Conservation (phyloP, 1,140 invertebrate species). For the Hyposmocoma kahamanoa region DNA sequence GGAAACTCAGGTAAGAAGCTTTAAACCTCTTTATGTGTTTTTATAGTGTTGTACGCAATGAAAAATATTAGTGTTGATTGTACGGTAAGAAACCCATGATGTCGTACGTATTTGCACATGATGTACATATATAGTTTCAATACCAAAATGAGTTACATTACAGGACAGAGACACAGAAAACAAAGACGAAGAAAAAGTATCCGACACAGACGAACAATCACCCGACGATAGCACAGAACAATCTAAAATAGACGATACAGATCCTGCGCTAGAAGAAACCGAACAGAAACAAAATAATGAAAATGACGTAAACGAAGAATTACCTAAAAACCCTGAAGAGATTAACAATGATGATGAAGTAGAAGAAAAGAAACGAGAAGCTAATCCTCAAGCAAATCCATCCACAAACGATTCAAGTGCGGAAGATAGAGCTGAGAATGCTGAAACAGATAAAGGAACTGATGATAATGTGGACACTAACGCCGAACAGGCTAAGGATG, state of each 20-base stretch:
- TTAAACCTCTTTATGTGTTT: background rate
- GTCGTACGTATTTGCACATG: too few relatives aligned
- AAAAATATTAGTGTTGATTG: background rate
- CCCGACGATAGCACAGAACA: slow-evolving; percentile 21
- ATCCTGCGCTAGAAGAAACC: too few relatives aligned
- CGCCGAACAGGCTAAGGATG: slow-evolving; percentile 74
- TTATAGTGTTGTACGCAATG: background rate
- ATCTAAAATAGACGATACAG: slow-evolving; percentile 34
- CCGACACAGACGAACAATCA: too few relatives aligned
- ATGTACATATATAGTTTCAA: too few relatives aligned
- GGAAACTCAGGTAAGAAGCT: slow-evolving; percentile 18
- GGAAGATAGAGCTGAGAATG: slow-evolving; percentile 64
- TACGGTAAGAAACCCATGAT: too few relatives aligned
- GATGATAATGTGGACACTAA: slow-evolving; percentile 75
- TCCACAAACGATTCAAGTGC: slow-evolving; percentile 75
- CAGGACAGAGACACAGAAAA: background rate
- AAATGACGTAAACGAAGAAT: slow-evolving; percentile 47
- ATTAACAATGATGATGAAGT: slow-evolving; percentile 73
- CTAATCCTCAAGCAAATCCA: slow-evolving; percentile 71
- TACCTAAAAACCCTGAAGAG: slow-evolving; percentile 61
- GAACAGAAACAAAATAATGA: background rate
- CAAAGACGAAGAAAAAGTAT: background rate
- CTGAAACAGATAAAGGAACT: slow-evolving; percentile 56
- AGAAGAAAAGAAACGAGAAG: slow-evolving; percentile 83
- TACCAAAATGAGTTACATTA: too few relatives aligned